Evolutionary conservation across 1,140 invertebrate genomes (phyloP), one percentile per base, ranked within the genome.

Genomic region (Eriocheir sinensis): DNA sequence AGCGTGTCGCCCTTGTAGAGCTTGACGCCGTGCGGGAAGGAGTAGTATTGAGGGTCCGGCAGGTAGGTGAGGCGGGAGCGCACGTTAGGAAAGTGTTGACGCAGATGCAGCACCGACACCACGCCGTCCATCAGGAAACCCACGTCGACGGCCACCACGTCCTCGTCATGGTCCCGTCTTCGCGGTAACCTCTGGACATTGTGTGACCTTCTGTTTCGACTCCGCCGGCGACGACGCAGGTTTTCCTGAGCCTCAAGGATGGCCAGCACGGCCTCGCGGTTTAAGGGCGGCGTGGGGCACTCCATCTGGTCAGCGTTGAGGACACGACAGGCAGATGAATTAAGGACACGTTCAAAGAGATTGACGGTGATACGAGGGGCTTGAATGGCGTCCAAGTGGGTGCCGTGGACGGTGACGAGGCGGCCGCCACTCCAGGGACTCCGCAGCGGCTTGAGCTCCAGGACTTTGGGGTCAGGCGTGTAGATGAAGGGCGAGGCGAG

Each of bases 101-200:
- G 98, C 85, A 99, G 97, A 96, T 99, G 98, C 93, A 98, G 97
- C 53, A 99, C 98, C 2, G 98, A 97, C 96, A 98, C 97, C 0
- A 99, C 99, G 96, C 98, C 98, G 96, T 99, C 99, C 99, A 99
- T 99, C 6, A 98, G 97, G 97, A 99, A 99, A 27, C 98, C 99
- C 93, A 99, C 98, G 96, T 97, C 96, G 0, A 97, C 95, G 34
- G 95, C 96, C 32, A 97, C 96, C 90, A 96, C 96, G 89, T 96
- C 96, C n/a, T 96, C 96, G 89, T 89, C 93, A 93, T 98, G 97
- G 79, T 97, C 97, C 96, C 94, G 94, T 72, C 94, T 86, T 27
- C 93, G 89, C 44, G 72, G 89, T 27, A 53, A 90, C 30, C 94
- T 72, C 89, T 53, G 86, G 40, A 83, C 96, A 94, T 95, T 97